Evolutionary conservation across 2,888 invertebrate genomes (phyloP).

Genomic region (Corythucha ciliata): DNA sequence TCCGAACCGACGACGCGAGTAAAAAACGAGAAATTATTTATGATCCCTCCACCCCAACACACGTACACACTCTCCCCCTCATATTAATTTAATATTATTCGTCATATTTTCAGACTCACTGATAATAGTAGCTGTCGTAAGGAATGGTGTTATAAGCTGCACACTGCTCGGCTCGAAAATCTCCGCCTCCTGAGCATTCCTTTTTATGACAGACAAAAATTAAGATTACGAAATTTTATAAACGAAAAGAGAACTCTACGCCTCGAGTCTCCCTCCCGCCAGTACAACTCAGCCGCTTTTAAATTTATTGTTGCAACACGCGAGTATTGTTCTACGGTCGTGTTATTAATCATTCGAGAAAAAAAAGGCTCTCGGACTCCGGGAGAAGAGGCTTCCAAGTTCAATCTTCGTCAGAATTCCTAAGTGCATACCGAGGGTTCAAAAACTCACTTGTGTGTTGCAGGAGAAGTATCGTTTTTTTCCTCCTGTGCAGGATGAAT

Average conservation of each 20-base stretch:
- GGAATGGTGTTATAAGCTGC: slow-evolving; percentile 67
- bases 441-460: slow-evolving; percentile 61
- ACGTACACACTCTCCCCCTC: too few species aligned
- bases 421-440: too few species aligned
- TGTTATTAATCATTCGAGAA: neutral
- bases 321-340: too few species aligned
- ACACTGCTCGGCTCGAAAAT: slow-evolving; percentile 87
- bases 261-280: neutral
- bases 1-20: too few species aligned
- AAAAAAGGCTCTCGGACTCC: neutral
- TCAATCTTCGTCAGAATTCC: too few species aligned
- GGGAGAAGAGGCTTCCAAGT: too few species aligned
- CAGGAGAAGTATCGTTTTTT: slow-evolving; percentile 80
- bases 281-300: too few species aligned
- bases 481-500: slow-evolving; percentile 63
- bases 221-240: slow-evolving; percentile 21
- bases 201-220: slow-evolving; percentile 39
- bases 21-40: too few species aligned
- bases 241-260: neutral
- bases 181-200: slow-evolving; percentile 72
- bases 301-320: too few species aligned
- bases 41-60: too few species aligned
- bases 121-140: slow-evolving; percentile 72
- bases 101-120: too few species aligned
- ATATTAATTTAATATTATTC: too few species aligned